phyloP scores from a whole-genome alignment of 2,797 vertebrate genomes.

The Sebastiscus albofasciatus region DNA sequence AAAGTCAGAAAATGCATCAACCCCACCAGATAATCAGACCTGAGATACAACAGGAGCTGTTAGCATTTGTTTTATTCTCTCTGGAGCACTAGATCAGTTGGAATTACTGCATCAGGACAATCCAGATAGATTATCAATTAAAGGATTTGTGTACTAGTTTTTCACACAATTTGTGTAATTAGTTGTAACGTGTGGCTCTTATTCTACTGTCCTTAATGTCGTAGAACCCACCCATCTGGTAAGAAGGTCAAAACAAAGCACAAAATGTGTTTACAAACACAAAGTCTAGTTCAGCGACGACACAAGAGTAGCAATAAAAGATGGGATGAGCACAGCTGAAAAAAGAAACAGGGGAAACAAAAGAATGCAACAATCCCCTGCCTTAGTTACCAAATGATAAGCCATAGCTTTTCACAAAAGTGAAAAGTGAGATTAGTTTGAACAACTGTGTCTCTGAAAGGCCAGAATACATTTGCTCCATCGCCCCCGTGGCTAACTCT shows the following conservation, averaged over 20 bases:
- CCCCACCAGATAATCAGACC: constrained; percentile 24
- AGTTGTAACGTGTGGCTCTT: constrained; percentile 6
- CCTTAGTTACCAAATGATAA: constrained; percentile 53
- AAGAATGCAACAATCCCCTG: constrained; percentile 22
- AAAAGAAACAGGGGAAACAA: constrained; percentile 22
- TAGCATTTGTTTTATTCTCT: constrained; percentile 14
- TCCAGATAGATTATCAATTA: constrained; percentile 14
- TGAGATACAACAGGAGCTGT: constrained; percentile 10
- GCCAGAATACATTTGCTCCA: constrained; percentile 57
- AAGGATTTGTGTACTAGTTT: constrained; percentile 7
- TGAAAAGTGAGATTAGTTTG: constrained; percentile 41
- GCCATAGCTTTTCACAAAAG: constrained; percentile 54
- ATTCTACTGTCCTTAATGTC: background rate
- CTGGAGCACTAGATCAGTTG: constrained; percentile 18
- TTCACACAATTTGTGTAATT: constrained; percentile 13
- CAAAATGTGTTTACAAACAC: constrained; percentile 36
- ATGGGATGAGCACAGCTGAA: constrained; percentile 6
- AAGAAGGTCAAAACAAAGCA: constrained; percentile 36
- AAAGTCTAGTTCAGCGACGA: constrained; percentile 14
- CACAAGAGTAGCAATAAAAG: constrained; percentile 42
- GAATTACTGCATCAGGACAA: constrained; percentile 35
- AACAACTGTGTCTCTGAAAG: constrained; percentile 47
- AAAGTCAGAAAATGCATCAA: constrained; percentile 21
- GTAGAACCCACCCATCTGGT: background rate
- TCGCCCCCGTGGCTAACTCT: constrained; percentile 34